Evolutionary conservation across 2,797 vertebrate genomes (phyloP).

Genomic region (Simalia tracyae): DNA sequence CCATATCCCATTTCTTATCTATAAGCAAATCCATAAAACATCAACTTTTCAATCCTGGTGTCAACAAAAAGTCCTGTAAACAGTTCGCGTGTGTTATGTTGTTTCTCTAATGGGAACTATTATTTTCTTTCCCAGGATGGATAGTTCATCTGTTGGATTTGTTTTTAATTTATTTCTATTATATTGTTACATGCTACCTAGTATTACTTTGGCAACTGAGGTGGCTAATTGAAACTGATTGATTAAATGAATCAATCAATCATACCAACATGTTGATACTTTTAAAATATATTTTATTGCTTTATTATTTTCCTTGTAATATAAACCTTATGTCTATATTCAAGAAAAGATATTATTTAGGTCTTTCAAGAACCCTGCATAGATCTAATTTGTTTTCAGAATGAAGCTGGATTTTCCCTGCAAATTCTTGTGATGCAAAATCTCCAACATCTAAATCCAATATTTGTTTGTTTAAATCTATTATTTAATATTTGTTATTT

Average conservation of each 20-base stretch:
- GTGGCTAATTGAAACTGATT: too few relatives aligned
- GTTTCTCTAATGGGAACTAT: too few relatives aligned
- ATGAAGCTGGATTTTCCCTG: neutral
- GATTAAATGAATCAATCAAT: neutral
- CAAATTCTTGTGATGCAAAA: neutral
- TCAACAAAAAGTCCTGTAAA: too few relatives aligned
- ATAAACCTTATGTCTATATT: neutral
- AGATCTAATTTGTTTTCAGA: neutral
- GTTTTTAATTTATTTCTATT: too few relatives aligned
- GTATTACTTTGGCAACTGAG: too few relatives aligned
- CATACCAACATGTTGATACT: neutral
- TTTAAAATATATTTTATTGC: neutral
- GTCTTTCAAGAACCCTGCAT: neutral
- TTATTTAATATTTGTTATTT: neutral
- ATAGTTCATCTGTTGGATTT: too few relatives aligned
- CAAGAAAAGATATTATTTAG: neutral
- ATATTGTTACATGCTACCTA: too few relatives aligned
- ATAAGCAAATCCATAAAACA: too few relatives aligned
- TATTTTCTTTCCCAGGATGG: too few relatives aligned
- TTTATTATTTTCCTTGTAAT: neutral
- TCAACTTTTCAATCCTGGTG: too few relatives aligned
- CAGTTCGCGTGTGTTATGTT: too few relatives aligned
- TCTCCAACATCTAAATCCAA: neutral
- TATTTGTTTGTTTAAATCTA: neutral
- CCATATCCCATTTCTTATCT: too few relatives aligned